phyloP scores from a whole-genome alignment of 2,113 vertebrate genomes.

The Phrynosoma blainvillii region DNA sequence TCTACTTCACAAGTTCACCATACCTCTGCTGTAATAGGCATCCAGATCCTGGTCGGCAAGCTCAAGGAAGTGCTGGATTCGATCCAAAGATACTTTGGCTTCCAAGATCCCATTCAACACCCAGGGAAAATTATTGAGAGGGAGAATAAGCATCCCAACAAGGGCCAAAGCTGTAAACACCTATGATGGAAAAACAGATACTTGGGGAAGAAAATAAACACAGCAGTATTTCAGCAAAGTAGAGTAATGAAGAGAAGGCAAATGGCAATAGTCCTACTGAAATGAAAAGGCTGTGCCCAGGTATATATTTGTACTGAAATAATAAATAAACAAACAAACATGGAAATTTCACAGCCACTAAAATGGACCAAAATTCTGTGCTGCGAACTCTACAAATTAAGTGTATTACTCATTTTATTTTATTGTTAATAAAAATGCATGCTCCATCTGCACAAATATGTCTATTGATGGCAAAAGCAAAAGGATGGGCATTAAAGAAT shows the following conservation, averaged over 20 bases:
- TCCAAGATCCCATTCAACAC: constrained; percentile 91
- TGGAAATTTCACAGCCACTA: background rate
- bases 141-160: constrained; percentile 91
- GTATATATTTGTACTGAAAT: background rate
- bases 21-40: constrained; percentile 85
- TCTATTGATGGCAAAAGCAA: no score
- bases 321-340: no score
- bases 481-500: background rate
- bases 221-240: constrained; percentile 3
- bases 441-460: no score
- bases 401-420: background rate
- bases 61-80: constrained; percentile 90
- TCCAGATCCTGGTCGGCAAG: constrained; percentile 84
- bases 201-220: constrained; percentile 8
- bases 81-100: constrained; percentile 92
- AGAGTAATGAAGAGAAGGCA: constrained; percentile 13
- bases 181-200: constrained; percentile 68
- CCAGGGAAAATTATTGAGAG: constrained; percentile 95
- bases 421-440: no score
- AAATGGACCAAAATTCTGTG: background rate
- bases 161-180: constrained; percentile 95
- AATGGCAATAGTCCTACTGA: background rate
- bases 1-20: background rate
- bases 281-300: background rate
- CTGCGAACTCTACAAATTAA: background rate